These are phyloP conservation scores for Latheticus oryzae DNA, from an alignment of 2,888 invertebrate genomes.

Conservation along the genomic window DNA sequence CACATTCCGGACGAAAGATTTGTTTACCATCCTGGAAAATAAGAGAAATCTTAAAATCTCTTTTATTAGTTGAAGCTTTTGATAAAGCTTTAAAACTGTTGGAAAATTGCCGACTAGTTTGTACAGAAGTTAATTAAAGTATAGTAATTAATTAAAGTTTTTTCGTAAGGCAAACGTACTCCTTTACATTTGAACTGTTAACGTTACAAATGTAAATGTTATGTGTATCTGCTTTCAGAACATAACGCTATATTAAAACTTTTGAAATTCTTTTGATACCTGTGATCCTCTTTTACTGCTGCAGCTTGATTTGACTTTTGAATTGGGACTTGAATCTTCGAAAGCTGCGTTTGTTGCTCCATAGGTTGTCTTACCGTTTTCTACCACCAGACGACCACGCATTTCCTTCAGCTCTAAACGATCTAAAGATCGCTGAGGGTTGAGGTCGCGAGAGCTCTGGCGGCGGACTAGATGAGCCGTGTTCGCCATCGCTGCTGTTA, in stretches of 20 bases:
- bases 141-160: too few relatives aligned
- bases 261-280: too few relatives aligned
- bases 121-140: too few relatives aligned
- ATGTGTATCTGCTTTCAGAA: too few relatives aligned
- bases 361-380: constrained; percentile 76
- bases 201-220: too few relatives aligned
- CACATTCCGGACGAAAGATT: constrained; percentile 69
- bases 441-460: constrained; percentile 88
- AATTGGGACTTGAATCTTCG: constrained; percentile 71
- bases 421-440: constrained; percentile 82
- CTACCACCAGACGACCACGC: constrained; percentile 82
- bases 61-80: too few relatives aligned
- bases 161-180: too few relatives aligned
- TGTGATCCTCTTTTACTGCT: constrained; percentile 74
- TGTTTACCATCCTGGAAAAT: constrained; percentile 70
- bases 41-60: too few relatives aligned
- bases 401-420: constrained; percentile 89
- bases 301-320: constrained; percentile 62
- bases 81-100: too few relatives aligned
- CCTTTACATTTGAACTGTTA: too few relatives aligned
- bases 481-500: constrained; percentile 85
- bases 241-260: too few relatives aligned
- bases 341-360: constrained; percentile 91
- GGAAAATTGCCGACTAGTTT: too few relatives aligned
- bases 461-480: constrained; percentile 89